Evolutionary conservation across 2,888 invertebrate genomes (phyloP).

Genomic region (Volucella zonaria): DNA sequence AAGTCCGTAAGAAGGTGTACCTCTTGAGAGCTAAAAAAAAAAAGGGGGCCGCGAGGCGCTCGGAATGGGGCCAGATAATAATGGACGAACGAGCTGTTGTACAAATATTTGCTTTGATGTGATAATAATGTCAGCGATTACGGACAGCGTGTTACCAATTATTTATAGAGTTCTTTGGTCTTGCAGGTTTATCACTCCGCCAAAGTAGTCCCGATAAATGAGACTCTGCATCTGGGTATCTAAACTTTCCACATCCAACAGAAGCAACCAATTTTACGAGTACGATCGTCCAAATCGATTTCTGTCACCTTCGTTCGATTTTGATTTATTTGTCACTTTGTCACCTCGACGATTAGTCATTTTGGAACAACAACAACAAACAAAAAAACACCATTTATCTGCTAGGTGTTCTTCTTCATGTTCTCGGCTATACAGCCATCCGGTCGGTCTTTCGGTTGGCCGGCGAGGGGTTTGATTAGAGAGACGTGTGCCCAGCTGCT

Average conservation of each 20-base stretch:
- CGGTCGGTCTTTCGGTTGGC: neutral
- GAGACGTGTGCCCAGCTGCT: conserved; percentile 24
- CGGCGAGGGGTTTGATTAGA: neutral
- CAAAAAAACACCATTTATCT: no score
- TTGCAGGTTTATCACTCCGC: conserved; percentile 34
- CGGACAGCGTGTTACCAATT: conserved; percentile 64
- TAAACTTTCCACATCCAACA: no score
- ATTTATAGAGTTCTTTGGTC: conserved; percentile 40
- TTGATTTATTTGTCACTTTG: no score
- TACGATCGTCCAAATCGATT: no score
- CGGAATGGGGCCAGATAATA: conserved; percentile 46
- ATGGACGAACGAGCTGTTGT: conserved; percentile 35
- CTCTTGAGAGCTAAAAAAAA: neutral
- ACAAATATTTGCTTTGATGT: conserved; percentile 67
- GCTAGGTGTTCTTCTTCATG: conserved; percentile 6
- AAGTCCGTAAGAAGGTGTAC: neutral
- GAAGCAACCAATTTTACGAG: no score
- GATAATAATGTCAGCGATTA: conserved; percentile 64
- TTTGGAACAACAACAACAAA: no score
- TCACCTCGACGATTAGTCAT: no score
- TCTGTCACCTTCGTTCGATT: no score
- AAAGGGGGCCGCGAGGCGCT: conserved; percentile 9
- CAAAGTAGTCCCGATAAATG: conserved; percentile 23
- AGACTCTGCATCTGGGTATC: conserved; percentile 2
- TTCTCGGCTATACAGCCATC: neutral